These are phyloP conservation scores for Hypena proboscidalis DNA, from an alignment of 2,888 invertebrate species.

Conservation along the genomic window DNA sequence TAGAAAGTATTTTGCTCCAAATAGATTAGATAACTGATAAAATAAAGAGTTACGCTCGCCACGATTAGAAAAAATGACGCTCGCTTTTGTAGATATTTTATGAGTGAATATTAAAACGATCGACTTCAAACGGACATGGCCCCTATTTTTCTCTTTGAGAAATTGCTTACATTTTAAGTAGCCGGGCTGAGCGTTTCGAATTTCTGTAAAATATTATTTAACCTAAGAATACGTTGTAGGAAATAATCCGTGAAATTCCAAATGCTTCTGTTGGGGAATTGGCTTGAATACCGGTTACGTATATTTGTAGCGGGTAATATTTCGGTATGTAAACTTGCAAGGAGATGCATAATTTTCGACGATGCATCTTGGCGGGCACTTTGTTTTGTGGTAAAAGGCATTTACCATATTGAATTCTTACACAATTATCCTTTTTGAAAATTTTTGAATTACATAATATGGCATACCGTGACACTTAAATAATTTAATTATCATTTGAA, in stretches of 20 bases:
- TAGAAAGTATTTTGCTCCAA: conserved; percentile 19
- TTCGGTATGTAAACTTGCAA: conserved; percentile 32
- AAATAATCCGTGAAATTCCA: conserved; percentile 33
- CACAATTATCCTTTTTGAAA: conserved; percentile 26
- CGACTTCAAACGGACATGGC: conserved; percentile 43
- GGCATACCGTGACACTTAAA: background rate
- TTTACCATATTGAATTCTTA: conserved; percentile 22
- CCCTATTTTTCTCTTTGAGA: conserved; percentile 40
- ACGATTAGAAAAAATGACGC: conserved; percentile 36
- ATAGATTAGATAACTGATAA: conserved; percentile 17
- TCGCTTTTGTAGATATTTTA: conserved; percentile 38
- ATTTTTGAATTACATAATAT: conserved; percentile 24
- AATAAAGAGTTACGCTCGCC: conserved; percentile 30
- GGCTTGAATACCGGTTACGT: conserved; percentile 11
- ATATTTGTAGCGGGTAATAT: conserved; percentile 37
- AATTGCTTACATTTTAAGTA: conserved; percentile 25
- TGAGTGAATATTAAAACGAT: conserved; percentile 41
- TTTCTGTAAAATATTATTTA: conserved; percentile 29
- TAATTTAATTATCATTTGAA: background rate
- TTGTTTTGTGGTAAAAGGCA: conserved; percentile 27
- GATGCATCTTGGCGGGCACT: conserved; percentile 37
- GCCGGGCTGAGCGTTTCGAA: conserved; percentile 8
- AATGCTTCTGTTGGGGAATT: conserved; percentile 11
- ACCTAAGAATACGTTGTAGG: conserved; percentile 24
- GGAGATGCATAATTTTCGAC: conserved; percentile 39